Evolutionary conservation across 2,797 vertebrate genomes (phyloP), one percentile per base, ranked within the genome.

Genomic region (Lophotriccus pileatus): DNA sequence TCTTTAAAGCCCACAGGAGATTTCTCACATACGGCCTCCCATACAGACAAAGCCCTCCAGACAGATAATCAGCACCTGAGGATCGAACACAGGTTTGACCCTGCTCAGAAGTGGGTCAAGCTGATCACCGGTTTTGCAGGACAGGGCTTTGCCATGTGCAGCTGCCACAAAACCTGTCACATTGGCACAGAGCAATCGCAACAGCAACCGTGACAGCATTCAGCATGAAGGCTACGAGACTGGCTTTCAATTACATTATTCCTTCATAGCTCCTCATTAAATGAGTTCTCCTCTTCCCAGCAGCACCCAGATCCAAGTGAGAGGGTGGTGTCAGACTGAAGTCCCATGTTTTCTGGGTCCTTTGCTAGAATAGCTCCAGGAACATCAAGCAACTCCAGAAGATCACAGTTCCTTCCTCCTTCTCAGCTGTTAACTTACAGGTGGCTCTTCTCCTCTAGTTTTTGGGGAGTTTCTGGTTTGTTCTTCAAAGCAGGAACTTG

Each of bases 51-150:
- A 94, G 77, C 34, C 56, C 41, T 96, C 80, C 72, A 94, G 93
- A 91, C 41, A 74, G 86, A 84, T 92, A 68, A 94, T 90, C 78
- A n/a, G 68, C 74, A 80, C 60, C 75, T 84, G 80, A 75, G 80
- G 79, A 82, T 87, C 39, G 5, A 77, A 66, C 27, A 47, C 39
- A 82, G 28, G 37, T 70, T 76, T 92, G 69, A 84, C 66, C 86
- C 74, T 77, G 67, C 59, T 79, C 81, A 34, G 43, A 97, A 95
- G 74, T 88, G 75, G 92, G 90, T 95, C 94, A 97, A 87, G 84
- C 79, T 86, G 79, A 85, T 90, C 77, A 78, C 77, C 73, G 0
- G 0, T 78, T 87, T 75, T 78, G 28, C 66, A 83, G 84, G 73
- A 68, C 32, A 46, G 41, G 4, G 2, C 62, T 92, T 53, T 81